Conservation (phyloP, 2,113 vertebrate species). For the Taxidea taxus region DNA sequence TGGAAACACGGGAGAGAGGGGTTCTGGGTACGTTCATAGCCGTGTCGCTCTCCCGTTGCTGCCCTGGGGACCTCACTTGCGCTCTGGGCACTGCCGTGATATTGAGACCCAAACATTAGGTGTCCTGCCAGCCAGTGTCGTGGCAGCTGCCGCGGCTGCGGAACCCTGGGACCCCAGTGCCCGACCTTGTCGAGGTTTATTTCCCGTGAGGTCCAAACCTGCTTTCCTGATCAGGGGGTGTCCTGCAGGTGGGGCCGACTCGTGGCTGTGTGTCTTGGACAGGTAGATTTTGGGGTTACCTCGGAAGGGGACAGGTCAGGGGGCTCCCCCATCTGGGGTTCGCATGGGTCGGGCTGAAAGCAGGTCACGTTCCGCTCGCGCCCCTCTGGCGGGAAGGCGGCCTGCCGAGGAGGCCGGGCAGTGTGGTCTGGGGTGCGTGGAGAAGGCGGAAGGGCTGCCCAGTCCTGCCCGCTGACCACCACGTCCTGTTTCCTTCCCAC, state of each 20-base stretch:
- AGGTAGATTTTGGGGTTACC: neutral
- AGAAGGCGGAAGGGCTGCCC: neutral
- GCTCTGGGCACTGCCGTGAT: neutral
- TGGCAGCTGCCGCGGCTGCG: neutral
- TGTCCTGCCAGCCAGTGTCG: fast-evolving
- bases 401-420: neutral
- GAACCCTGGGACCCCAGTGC: neutral
- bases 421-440: neutral
- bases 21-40: neutral
- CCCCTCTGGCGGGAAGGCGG: neutral
- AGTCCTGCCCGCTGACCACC: fast-evolving
- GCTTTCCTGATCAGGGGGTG: neutral
- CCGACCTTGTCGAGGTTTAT: neutral
- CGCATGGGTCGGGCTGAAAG: neutral
- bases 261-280: too few relatives aligned
- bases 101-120: neutral
- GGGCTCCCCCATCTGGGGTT: neutral
- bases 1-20: neutral
- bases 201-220: neutral
- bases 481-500: neutral
- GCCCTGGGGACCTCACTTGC: neutral
- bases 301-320: neutral
- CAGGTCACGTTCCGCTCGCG: neutral
- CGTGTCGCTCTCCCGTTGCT: fast-evolving
- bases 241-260: neutral